phyloP scores from a whole-genome alignment of 1,140 invertebrate species.

The Lysiphlebus fabarum region DNA sequence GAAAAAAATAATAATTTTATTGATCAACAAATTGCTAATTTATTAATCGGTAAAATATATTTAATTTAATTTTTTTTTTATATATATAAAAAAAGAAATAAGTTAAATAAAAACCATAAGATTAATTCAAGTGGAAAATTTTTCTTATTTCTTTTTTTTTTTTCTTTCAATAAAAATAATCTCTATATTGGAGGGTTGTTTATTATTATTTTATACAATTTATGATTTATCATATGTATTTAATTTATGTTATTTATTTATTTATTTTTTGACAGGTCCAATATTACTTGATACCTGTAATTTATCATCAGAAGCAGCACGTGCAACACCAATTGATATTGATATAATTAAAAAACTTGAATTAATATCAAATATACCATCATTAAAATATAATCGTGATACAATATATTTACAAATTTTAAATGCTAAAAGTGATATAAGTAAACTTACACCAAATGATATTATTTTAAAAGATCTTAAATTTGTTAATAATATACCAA shows the following conservation, averaged over 20 bases:
- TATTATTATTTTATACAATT: too few relatives aligned
- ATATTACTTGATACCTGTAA: constrained; percentile 74
- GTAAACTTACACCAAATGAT: constrained; percentile 55
- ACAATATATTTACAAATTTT: constrained; percentile 56
- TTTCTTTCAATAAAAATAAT: not conserved
- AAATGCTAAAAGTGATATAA: constrained; percentile 60
- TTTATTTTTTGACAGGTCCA: constrained; percentile 56
- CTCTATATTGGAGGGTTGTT: constrained; percentile 1
- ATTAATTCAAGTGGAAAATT: constrained; percentile 7
- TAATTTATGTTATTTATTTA: not conserved
- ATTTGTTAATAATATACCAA: constrained; percentile 57
- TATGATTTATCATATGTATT: not conserved
- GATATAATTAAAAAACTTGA: constrained; percentile 56
- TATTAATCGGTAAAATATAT: constrained; percentile 40
- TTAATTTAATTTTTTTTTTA: too few relatives aligned
- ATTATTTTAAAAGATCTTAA: constrained; percentile 67
- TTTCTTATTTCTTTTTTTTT: not conserved
- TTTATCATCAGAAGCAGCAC: constrained; percentile 60
- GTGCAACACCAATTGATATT: constrained; percentile 62
- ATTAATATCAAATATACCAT: constrained; percentile 23
- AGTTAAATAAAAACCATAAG: not conserved
- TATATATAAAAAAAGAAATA: not conserved
- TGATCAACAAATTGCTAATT: constrained; percentile 32
- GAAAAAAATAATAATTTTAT: constrained; percentile 33
- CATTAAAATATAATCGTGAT: constrained; percentile 27